Evolutionary conservation across 2,797 vertebrate genomes (phyloP).

Genomic region (Corythornis leucogaster): DNA sequence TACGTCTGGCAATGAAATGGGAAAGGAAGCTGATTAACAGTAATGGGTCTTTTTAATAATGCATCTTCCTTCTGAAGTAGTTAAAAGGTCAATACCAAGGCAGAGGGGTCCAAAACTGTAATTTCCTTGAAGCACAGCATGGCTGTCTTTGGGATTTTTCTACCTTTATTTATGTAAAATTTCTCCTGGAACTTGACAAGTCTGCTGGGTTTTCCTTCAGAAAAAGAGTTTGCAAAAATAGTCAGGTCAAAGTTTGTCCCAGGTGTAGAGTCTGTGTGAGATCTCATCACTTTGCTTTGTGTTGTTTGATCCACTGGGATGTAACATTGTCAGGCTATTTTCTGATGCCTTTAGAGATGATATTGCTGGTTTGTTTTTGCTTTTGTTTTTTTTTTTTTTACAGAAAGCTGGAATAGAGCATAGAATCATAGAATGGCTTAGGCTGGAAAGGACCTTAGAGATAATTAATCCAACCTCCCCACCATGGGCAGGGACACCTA

Average conservation of each 20-base stretch:
- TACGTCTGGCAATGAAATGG: constrained; percentile 50
- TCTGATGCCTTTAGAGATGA: constrained; percentile 6
- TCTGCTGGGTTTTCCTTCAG: not conserved
- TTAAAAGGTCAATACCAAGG: constrained; percentile 52
- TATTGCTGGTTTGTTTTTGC: not conserved
- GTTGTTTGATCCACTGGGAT: not conserved
- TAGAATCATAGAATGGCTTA: not conserved
- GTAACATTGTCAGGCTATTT: not conserved
- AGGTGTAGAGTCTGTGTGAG: not conserved
- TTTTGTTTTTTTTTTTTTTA: not conserved
- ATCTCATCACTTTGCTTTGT: not conserved
- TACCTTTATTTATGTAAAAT: not conserved
- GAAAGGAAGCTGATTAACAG: constrained; percentile 69
- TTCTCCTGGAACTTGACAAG: not conserved
- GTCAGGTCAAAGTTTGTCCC: not conserved
- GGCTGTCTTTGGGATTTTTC: not conserved
- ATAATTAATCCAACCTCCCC: too few species aligned
- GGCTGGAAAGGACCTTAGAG: too few species aligned
- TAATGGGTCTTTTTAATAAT: constrained; percentile 68
- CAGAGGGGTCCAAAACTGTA: not conserved
- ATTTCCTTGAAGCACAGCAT: not conserved
- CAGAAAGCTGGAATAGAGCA: not conserved
- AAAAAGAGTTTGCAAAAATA: not conserved
- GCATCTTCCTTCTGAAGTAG: constrained; percentile 57
- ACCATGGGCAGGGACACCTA: too few species aligned